Percentiles rank a stretch among this genome's conserved stretches.
phyloP scores from a whole-genome alignment of 1,140 invertebrate species.

The Aphaenogaster floridana region DNA sequence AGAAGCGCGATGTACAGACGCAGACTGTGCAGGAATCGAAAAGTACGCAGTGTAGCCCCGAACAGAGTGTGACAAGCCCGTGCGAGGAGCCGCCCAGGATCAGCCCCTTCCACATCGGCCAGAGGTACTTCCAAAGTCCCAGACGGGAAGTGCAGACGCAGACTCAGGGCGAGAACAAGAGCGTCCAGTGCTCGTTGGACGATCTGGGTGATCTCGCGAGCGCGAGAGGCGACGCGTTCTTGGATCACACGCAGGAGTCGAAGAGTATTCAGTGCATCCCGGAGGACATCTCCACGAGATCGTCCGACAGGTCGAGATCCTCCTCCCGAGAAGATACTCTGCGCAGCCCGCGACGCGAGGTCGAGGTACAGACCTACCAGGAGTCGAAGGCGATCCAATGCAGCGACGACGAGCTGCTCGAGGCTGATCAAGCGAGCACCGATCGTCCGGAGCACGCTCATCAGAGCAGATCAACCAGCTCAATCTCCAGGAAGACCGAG shows the following conservation, averaged over 20 bases:
- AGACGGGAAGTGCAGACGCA: constrained; percentile 81
- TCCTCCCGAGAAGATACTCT: constrained; percentile 16
- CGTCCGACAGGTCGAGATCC: not conserved
- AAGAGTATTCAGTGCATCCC: constrained; percentile 81
- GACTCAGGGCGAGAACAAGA: constrained; percentile 83
- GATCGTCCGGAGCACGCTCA: not conserved
- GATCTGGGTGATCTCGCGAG: constrained; percentile 68
- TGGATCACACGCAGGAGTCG: constrained; percentile 80
- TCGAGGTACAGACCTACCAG: constrained; percentile 82
- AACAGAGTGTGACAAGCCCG: constrained; percentile 57
- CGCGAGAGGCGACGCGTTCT: constrained; percentile 71
- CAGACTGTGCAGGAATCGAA: constrained; percentile 77
- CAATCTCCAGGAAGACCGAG: constrained; percentile 56
- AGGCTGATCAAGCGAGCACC: constrained; percentile 36
- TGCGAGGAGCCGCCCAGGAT: constrained; percentile 8
- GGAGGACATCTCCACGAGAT: constrained; percentile 53
- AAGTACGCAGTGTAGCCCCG: constrained; percentile 76
- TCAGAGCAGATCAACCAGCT: constrained; percentile 9
- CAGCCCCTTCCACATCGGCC: constrained; percentile 18
- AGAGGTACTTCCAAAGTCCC: constrained; percentile 73
- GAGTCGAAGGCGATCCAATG: constrained; percentile 82
- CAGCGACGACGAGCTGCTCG: constrained; percentile 70
- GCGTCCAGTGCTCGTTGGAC: constrained; percentile 81
- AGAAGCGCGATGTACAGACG: constrained; percentile 73
- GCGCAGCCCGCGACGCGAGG: constrained; percentile 76